Percentiles rank a stretch among this genome's conserved stretches.
Evolutionary conservation across 2,797 vertebrate genomes (phyloP).

Genomic region (Malurus splendens): DNA sequence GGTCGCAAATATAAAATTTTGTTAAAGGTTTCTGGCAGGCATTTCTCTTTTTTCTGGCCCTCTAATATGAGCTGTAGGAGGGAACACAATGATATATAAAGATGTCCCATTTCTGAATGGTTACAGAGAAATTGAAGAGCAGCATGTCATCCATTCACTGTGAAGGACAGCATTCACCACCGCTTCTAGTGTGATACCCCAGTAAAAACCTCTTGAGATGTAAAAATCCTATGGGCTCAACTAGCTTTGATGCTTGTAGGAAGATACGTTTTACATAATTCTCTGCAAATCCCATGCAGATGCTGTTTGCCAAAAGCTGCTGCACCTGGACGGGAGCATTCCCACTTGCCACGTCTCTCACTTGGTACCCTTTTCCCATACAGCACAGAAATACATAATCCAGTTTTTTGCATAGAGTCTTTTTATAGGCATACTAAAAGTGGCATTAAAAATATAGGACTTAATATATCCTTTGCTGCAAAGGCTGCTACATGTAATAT

Average conservation of each 20-base stretch:
- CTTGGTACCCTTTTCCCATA: not conserved
- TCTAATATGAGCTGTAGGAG: not conserved
- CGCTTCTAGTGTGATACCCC: not conserved
- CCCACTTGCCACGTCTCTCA: not conserved
- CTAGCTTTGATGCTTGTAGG: not conserved
- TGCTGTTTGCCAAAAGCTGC: not conserved
- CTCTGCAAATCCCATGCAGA: not conserved
- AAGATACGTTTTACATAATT: not conserved
- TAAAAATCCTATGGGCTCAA: not conserved
- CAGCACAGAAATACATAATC: not conserved
- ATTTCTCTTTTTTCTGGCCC: not conserved
- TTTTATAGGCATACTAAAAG: constrained; percentile 45
- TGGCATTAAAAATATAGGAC: constrained; percentile 35
- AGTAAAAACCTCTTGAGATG: not conserved
- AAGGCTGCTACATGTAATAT: constrained; percentile 16
- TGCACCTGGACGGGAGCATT: not conserved
- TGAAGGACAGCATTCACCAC: not conserved
- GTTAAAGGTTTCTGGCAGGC: not conserved
- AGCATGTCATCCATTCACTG: not conserved
- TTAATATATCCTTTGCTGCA: constrained; percentile 26
- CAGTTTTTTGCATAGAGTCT: constrained; percentile 2
- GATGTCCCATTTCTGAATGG: not conserved
- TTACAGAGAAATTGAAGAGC: not conserved
- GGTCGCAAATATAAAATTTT: not conserved
- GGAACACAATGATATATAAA: not conserved